Percentiles rank a stretch among this genome's conserved stretches.
Evolutionary conservation across 1,140 invertebrate genomes (phyloP).

Genomic region (Dufourea novaeangliae): DNA sequence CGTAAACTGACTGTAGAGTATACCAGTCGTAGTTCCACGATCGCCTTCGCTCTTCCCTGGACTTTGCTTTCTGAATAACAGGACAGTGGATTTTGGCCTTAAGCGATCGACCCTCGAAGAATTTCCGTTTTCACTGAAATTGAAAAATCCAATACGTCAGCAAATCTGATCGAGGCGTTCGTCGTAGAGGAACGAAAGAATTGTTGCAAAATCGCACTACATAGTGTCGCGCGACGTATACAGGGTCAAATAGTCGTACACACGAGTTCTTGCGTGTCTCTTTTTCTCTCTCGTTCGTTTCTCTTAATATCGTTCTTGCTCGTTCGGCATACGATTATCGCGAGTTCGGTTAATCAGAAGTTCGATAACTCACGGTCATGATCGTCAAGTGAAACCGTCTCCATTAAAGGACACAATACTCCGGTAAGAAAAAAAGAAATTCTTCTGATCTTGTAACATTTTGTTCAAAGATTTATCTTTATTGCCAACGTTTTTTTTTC

Average conservation of each 20-base stretch:
- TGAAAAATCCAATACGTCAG: neutral
- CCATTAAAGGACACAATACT: neutral
- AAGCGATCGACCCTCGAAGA: neutral
- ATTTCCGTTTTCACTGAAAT: neutral
- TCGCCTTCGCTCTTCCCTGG: neutral
- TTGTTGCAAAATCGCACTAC: constrained; percentile 9
- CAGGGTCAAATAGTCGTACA: neutral
- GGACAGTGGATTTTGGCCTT: neutral
- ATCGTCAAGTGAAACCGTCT: neutral
- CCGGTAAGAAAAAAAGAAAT: neutral
- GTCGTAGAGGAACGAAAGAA: neutral
- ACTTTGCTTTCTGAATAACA: neutral
- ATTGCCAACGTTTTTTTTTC: neutral
- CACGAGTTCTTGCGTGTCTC: neutral
- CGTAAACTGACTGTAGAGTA: no score
- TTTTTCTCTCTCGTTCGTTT: neutral
- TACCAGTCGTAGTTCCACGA: neutral
- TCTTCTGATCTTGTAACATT: neutral
- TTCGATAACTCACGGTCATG: neutral
- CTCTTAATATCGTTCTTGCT: neutral
- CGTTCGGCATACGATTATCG: neutral
- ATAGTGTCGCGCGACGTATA: neutral
- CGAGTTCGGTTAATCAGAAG: neutral
- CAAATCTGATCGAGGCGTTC: neutral
- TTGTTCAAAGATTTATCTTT: neutral